These are phyloP conservation scores for Drosophila vallismaia DNA, from an alignment of 2,888 invertebrate species.

Conservation along the genomic window DNA sequence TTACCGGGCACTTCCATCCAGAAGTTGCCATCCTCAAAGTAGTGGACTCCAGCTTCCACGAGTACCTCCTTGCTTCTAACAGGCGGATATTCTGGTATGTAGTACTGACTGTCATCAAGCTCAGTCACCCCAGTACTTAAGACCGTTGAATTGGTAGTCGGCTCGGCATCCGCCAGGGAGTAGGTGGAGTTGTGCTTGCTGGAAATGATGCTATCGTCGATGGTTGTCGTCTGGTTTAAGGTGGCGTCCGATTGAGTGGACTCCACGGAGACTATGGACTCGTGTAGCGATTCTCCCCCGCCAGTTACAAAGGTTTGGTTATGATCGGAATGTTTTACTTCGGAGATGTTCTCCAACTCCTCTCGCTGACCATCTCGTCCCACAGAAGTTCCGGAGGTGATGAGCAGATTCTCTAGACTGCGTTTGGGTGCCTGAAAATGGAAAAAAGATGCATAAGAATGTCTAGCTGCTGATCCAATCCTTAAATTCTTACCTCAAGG, in stretches of 20 bases:
- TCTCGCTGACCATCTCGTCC: conserved; percentile 33
- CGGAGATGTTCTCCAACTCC: conserved; percentile 61
- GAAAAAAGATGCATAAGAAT: neutral
- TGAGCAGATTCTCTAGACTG: conserved; percentile 81
- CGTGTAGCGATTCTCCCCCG: conserved; percentile 79
- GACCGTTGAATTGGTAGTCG: conserved; percentile 77
- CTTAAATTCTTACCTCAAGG: conserved; percentile 81
- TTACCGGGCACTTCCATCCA: conserved; percentile 92
- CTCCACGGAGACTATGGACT: conserved; percentile 83
- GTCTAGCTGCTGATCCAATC: neutral
- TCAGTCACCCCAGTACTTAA: conserved; percentile 70
- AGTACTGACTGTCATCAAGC: conserved; percentile 83
- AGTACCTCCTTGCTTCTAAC: conserved; percentile 88
- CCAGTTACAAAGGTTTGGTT: conserved; percentile 63
- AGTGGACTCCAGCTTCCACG: conserved; percentile 94
- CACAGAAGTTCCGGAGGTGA: conserved; percentile 42
- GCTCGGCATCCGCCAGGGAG: conserved; percentile 84
- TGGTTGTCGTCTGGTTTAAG: conserved; percentile 83
- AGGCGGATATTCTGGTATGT: conserved; percentile 87
- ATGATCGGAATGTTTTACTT: conserved; percentile 60
- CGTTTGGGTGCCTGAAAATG: conserved; percentile 83
- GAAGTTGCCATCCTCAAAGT: conserved; percentile 96
- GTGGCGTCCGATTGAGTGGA: conserved; percentile 82
- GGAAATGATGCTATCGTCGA: conserved; percentile 83
- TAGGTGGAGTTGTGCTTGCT: conserved; percentile 84